Percentiles rank a stretch among this genome's conserved stretches.
Conservation (phyloP, 2,888 invertebrate species). For the Himalopsyche anomala region DNA sequence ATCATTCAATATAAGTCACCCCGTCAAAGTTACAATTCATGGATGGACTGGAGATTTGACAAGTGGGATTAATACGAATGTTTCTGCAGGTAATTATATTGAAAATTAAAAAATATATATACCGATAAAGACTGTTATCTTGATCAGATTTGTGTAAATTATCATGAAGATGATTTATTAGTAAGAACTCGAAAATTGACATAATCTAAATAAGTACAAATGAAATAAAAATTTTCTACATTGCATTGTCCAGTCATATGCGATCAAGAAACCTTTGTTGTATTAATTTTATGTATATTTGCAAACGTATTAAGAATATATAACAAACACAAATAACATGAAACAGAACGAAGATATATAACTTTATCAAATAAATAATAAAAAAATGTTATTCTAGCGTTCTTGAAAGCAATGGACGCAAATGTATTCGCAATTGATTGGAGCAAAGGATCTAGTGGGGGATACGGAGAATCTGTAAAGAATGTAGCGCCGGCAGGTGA, state of each 20-base stretch:
- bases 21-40: constrained; percentile 61
- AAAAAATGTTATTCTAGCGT: constrained; percentile 47
- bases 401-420: constrained; percentile 67
- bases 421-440: constrained; percentile 75
- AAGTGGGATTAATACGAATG: constrained; percentile 57
- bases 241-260: too few relatives aligned
- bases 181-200: too few relatives aligned
- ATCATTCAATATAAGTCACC: constrained; percentile 54
- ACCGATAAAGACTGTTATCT: too few relatives aligned
- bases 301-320: too few relatives aligned
- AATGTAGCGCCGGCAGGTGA: constrained; percentile 69
- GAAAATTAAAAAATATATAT: neutral
- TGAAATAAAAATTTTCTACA: too few relatives aligned
- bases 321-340: too few relatives aligned
- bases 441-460: constrained; percentile 70
- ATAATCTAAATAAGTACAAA: too few relatives aligned
- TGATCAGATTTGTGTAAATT: too few relatives aligned
- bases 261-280: too few relatives aligned
- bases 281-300: too few relatives aligned
- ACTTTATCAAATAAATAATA: neutral
- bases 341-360: too few relatives aligned
- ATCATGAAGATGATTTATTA: too few relatives aligned
- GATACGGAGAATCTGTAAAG: constrained; percentile 70
- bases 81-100: constrained; percentile 48
- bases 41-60: constrained; percentile 63